A percentile compares a stretch with the other conserved stretches of the same genome.
Evolutionary conservation across 2,888 invertebrate species (phyloP).

Genomic region (Caenorhabditis sp.): DNA sequence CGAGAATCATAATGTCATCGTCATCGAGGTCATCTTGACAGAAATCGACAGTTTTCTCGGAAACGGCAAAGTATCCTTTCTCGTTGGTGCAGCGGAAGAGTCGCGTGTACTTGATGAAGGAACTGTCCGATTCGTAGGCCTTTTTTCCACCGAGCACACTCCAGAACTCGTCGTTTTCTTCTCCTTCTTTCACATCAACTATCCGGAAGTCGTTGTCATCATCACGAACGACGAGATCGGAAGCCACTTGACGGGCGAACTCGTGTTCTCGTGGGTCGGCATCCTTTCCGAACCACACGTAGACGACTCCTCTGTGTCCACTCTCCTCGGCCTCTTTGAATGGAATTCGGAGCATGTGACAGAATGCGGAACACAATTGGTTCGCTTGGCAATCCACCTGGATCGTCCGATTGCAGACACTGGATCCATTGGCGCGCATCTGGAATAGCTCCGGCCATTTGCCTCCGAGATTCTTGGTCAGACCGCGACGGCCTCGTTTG

Average conservation of each 20-base stretch:
- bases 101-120: conserved; percentile 94
- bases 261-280: conserved; percentile 65
- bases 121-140: conserved; percentile 87
- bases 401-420: conserved; percentile 87
- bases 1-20: conserved; percentile 99
- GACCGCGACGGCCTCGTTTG: conserved; percentile 87
- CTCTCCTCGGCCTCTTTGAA: conserved; percentile 64
- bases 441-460: conserved; percentile 92
- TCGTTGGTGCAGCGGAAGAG: conserved; percentile 99
- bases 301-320: conserved; percentile 66
- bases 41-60: conserved; percentile 98
- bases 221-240: conserved; percentile 75
- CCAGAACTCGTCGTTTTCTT: conserved; percentile 81
- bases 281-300: conserved; percentile 72
- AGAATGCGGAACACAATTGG: conserved; percentile 94
- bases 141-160: conserved; percentile 77
- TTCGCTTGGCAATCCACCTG: conserved; percentile 88
- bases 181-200: conserved; percentile 76
- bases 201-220: conserved; percentile 74
- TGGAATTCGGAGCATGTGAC: conserved; percentile 86
- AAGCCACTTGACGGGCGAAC: conserved; percentile 74
- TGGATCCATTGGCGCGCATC: conserved; percentile 95
- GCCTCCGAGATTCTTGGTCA: conserved; percentile 76
- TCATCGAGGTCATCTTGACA: conserved; percentile 99
- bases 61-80: conserved; percentile 98